These are phyloP conservation scores for Melanostigma gelatinosum DNA, from an alignment of 2,113 vertebrate genomes.

Conservation along the genomic window DNA sequence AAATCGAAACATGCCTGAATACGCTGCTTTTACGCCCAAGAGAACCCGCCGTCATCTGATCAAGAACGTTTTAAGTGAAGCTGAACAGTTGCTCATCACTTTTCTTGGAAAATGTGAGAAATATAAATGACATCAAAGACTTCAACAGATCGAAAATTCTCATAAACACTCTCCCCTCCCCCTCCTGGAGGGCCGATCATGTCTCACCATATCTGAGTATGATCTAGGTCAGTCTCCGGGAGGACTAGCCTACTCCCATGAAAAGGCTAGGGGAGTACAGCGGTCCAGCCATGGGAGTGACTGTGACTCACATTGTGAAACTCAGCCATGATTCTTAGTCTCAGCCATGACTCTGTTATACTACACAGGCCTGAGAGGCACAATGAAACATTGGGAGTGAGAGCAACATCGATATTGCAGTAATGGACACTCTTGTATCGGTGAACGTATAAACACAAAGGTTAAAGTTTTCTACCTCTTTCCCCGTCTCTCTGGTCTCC, in stretches of 20 bases:
- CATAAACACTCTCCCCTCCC: conserved; percentile 11
- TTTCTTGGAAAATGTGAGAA: background rate
- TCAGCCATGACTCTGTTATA: conserved; percentile 16
- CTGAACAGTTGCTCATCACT: background rate
- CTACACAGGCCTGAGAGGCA: conserved; percentile 2
- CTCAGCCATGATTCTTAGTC: conserved; percentile 6
- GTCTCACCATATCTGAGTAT: conserved; percentile 57
- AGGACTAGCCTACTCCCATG: conserved; percentile 49
- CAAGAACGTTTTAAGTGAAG: background rate
- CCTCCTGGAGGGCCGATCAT: conserved; percentile 47
- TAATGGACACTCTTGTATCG: background rate
- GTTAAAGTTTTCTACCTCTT: conserved; percentile 84
- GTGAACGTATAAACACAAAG: background rate
- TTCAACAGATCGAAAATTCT: conserved; percentile 15
- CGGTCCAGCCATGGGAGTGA: conserved; percentile 45
- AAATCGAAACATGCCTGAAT: background rate
- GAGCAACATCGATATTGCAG: background rate
- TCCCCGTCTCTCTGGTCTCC: conserved; percentile 80
- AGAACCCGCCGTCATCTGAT: no score
- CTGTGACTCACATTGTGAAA: conserved; percentile 47
- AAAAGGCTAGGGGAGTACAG: conserved; percentile 26
- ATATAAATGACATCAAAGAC: conserved; percentile 10
- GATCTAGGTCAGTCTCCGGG: conserved; percentile 73
- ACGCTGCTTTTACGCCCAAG: background rate
- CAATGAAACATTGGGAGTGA: background rate